Evolutionary conservation across 1,140 invertebrate genomes (phyloP).

Genomic region (Trichogramma pretiosum): DNA sequence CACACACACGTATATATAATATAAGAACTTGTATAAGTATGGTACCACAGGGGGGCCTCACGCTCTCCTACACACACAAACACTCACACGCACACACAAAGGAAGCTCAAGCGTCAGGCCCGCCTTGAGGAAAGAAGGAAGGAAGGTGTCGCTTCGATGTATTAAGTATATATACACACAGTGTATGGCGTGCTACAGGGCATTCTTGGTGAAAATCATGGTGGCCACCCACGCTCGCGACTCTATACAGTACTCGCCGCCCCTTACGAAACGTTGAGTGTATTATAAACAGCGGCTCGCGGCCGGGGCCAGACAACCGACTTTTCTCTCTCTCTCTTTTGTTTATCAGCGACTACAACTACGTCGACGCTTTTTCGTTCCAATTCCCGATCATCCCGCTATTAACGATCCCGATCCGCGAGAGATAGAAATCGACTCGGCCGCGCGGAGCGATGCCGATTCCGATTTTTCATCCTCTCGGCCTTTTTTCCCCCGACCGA

Average conservation of each 20-base stretch:
- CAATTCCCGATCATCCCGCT: too few species aligned
- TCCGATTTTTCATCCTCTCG: neutral
- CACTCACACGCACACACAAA: neutral
- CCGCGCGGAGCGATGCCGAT: neutral
- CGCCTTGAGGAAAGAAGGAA: neutral
- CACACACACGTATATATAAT: too few species aligned
- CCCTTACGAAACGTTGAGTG: slow-evolving; percentile 28
- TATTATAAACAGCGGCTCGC: slow-evolving; percentile 27
- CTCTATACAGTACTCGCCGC: neutral
- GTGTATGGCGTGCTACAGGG: too few species aligned
- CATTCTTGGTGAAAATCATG: too few species aligned
- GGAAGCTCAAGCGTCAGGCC: neutral
- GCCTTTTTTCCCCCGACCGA: neutral
- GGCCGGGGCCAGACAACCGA: slow-evolving; percentile 16
- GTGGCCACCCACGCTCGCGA: slow-evolving; percentile 38
- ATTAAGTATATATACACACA: too few species aligned
- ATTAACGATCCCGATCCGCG: neutral
- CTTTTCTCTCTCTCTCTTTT: neutral
- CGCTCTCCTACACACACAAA: too few species aligned
- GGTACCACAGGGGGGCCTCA: too few species aligned
- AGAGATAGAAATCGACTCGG: neutral
- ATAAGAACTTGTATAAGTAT: too few species aligned
- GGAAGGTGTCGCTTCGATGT: too few species aligned
- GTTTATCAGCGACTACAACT: too few species aligned
- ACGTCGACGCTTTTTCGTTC: too few species aligned